Evolutionary conservation across 2,888 invertebrate species (phyloP), one percentile per base, ranked within the genome.

Genomic region (Idaea straminata): DNA sequence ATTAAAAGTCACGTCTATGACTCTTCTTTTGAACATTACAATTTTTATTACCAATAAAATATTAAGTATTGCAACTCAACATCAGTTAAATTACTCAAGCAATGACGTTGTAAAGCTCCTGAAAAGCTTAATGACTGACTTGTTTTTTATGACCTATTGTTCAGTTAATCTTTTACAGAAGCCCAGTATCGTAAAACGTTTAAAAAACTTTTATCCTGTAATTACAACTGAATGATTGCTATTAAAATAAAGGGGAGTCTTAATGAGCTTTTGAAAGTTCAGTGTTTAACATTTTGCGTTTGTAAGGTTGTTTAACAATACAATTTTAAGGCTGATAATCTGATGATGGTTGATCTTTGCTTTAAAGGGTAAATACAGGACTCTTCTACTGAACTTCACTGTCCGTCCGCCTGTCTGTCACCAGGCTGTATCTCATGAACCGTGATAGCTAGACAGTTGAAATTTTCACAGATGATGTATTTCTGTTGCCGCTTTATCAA

Each of bases 141-240:
- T 67, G 63, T 64, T 72, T 72, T 67, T 72, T 67, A 71, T 69
- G 57, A 66, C 61, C 67, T 63, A 69, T 72, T 69, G 65, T 66
- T 66, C 64, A 72, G 63, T 71, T 65, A 68, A 70, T 69, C 68
- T 72, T 66, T 47, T 47, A 47, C 47, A 47, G 47, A 64, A 68
- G 66, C 66, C 66, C 61, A 62, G 64, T 64, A 68, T 68, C 69
- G 66, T 72, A 70, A 71, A 72, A 72, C 65, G 69, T 62, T 67
- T 68, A 68, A 59, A 67, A 65, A 66, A 64, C 66, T 68, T 66
- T 67, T 67, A 16, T 7, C 58, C 47, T 7, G 59, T 59, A 59
- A 35, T 15, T 60, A 35, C 35, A 34, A 25, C 25, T 0, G 13
- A 47, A 47, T 47, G 47, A 47, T 47, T 47, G 47, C 47, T 47